phyloP scores from a whole-genome alignment of 2,888 invertebrate species.

The Nesidiocoris tenuis region DNA sequence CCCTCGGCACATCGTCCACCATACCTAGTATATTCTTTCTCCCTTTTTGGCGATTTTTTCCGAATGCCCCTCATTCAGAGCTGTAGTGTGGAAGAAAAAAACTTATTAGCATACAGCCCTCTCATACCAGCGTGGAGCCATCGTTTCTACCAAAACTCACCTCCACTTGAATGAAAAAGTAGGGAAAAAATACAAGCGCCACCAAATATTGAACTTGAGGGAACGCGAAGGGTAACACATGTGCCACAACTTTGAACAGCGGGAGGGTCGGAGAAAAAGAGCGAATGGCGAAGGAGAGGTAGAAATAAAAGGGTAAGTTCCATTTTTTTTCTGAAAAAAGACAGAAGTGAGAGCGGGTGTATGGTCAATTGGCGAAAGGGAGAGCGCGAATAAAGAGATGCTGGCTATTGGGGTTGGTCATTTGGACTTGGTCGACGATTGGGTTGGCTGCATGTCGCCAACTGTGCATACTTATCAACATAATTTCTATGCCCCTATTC shows the following conservation, averaged over 20 bases:
- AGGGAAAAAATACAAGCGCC: not conserved
- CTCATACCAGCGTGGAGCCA: not conserved
- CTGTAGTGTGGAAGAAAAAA: not conserved
- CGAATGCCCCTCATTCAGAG: not conserved
- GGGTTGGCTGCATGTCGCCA: not conserved
- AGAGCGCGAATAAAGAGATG: not conserved
- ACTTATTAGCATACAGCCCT: not conserved
- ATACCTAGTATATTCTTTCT: not conserved
- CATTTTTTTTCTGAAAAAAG: not conserved
- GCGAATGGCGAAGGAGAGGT: too few species aligned
- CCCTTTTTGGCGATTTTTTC: not conserved
- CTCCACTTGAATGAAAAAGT: not conserved
- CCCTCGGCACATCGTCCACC: not conserved
- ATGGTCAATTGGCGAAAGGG: not conserved
- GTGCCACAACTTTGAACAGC: not conserved
- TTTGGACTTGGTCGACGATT: not conserved
- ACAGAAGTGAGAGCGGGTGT: not conserved
- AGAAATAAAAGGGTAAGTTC: too few species aligned
- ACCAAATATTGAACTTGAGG: not conserved
- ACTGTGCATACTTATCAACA: too few species aligned
- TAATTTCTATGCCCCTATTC: too few species aligned
- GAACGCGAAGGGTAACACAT: not conserved
- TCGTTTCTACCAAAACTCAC: not conserved
- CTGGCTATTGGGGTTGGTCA: not conserved
- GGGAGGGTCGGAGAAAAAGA: too few species aligned